Base-by-base conservation (phyloP, 2,888 invertebrate genomes). In the Tuta absoluta region DNA sequence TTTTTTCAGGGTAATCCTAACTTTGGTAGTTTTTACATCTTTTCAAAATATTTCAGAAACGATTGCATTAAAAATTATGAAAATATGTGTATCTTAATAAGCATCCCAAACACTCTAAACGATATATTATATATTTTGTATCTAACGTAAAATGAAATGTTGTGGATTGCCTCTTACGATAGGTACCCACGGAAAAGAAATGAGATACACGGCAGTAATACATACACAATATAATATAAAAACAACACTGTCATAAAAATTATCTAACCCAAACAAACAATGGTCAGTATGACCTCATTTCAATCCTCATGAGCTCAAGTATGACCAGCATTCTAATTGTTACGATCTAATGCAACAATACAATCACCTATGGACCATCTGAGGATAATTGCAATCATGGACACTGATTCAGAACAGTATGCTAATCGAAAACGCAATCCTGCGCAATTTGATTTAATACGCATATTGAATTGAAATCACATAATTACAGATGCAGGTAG, bases 251-350 rank as follows among this genome's bases (percentile, higher is more conserved):
- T 33, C 33, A 56, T 24, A 28, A 28, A 53, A 10, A 12, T 17
- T n/a, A 56, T 56, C 11, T 78, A 78, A 76, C 76, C 64, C 33
- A 23, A 45, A 75, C 77, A 73, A 76, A 79, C 78, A 82, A 80
- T 81, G 78, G 75, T 73, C 71, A 67, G 71, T 66, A 74, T 82
- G 84, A 83, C 83, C 82, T 85, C 84, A 82, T 81, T 82, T 69
- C 75, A 66, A 75, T 77, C 74, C 74, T 76, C 76, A 71, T 65
- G 69, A 73, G 66, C 66, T 72, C 71, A 73, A 78, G 78, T 71
- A 73, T 77, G 78, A 80, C 65, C 65, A 66, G 81, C 77, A 82
- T 82, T 79, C 76, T 81, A 81, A 84, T 82, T 80, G 72, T 75
- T 76, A 65, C 66, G 60, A 64, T 65, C 65, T 64, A 68, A 75